Conservation (phyloP, 2,888 invertebrate species). For the Eupithecia subfuscata region DNA sequence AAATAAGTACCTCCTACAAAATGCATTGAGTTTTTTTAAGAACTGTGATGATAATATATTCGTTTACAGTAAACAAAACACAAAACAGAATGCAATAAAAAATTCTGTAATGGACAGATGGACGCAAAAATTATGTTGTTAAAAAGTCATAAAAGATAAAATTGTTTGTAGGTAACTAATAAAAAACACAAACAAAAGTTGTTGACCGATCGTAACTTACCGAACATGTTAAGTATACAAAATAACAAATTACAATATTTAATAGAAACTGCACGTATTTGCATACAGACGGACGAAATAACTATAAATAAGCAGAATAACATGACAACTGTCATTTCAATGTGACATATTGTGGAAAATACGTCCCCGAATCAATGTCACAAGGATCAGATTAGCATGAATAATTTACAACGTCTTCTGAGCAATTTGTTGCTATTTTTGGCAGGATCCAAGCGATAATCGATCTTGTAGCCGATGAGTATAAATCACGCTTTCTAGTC, state of each 20-base stretch:
- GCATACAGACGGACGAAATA: conserved; percentile 34
- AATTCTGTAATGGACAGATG: conserved; percentile 5
- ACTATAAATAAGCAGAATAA: conserved; percentile 45
- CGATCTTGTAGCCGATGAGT: conserved; percentile 18
- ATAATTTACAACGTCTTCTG: conserved; percentile 24
- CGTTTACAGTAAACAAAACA: background rate
- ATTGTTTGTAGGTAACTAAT: conserved; percentile 1
- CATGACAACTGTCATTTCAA: conserved; percentile 45
- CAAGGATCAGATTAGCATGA: conserved; percentile 39
- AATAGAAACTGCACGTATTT: conserved; percentile 29
- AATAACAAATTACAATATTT: conserved; percentile 31
- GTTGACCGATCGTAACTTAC: conserved; percentile 27
- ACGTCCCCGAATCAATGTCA: conserved; percentile 36
- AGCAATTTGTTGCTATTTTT: conserved; percentile 27
- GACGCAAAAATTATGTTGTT: conserved; percentile 22
- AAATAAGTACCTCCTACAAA: background rate
- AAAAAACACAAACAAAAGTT: conserved; percentile 24
- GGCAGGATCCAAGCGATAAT: conserved; percentile 29
- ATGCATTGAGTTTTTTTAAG: background rate
- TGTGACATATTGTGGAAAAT: conserved; percentile 45
- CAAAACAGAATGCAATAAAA: conserved; percentile 2
- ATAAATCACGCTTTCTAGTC: conserved; percentile 44
- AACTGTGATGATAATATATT: background rate
- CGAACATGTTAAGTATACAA: conserved; percentile 14
- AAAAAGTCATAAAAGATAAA: conserved; percentile 21